A percentile compares a stretch with the other conserved stretches of the same genome.
These are phyloP conservation scores for Clarias batrachus DNA, from an alignment of 2,113 vertebrate species.

Conservation along the genomic window DNA sequence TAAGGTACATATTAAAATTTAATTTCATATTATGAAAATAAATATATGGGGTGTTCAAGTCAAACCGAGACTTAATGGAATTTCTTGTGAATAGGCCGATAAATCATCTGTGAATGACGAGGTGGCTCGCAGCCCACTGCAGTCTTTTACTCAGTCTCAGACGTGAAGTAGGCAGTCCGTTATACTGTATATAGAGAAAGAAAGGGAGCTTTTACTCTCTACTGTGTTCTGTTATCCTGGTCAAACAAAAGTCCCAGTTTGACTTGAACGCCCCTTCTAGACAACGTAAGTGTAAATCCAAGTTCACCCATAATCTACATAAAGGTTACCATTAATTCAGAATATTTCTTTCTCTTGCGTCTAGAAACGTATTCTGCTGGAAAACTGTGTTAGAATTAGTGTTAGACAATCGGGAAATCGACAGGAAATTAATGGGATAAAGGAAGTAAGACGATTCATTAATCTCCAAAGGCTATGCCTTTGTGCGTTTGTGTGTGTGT, in stretches of 20 bases:
- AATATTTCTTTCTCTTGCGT: not conserved
- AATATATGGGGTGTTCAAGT: too few species aligned
- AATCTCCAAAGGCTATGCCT: slow-evolving; percentile 54
- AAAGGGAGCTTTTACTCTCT: too few species aligned
- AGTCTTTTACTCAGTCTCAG: too few species aligned
- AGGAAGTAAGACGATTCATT: slow-evolving; percentile 60
- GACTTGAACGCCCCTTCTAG: too few species aligned
- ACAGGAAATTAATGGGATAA: slow-evolving; percentile 67
- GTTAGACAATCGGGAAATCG: slow-evolving; percentile 55
- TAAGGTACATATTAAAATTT: not conserved
- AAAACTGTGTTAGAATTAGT: slow-evolving; percentile 59
- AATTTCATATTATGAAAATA: too few species aligned
- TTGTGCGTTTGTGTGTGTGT: slow-evolving; percentile 12
- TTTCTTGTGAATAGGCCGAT: too few species aligned
- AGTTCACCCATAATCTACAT: not conserved
- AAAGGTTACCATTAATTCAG: not conserved
- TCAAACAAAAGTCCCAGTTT: not conserved
- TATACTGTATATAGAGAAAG: too few species aligned
- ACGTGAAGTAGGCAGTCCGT: too few species aligned
- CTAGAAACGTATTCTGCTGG: not conserved
- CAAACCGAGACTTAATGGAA: too few species aligned
- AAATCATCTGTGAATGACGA: too few species aligned
- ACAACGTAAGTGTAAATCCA: not conserved
- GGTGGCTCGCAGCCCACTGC: too few species aligned
- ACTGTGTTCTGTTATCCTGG: not conserved